phyloP scores from a whole-genome alignment of 2,113 vertebrate genomes.

The Petroica traversi region DNA sequence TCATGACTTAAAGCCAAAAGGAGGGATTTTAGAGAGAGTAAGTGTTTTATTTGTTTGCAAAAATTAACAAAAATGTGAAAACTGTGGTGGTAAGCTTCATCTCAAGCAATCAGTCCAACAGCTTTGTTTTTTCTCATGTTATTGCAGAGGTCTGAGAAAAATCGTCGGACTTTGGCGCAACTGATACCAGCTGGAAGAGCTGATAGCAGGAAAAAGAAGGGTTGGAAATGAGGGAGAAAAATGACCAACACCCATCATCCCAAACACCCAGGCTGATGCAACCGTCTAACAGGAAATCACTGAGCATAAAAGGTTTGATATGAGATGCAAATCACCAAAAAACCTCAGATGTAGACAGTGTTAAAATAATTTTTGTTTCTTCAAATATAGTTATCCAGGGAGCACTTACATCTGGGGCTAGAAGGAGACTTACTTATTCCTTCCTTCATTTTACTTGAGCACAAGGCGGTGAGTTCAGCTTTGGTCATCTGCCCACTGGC shows the following conservation, averaged over 20 bases:
- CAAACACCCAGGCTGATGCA: not conserved
- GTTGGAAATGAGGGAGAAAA: not conserved
- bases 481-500: fast-evolving
- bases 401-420: not conserved
- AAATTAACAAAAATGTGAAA: not conserved
- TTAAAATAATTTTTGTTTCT: not conserved
- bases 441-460: not conserved
- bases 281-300: not conserved
- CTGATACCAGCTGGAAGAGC: not conserved
- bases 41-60: not conserved
- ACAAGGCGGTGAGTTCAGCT: fast-evolving
- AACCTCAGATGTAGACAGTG: fast-evolving
- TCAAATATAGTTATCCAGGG: not conserved
- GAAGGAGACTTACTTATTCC: not conserved
- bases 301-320: not conserved
- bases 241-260: fast-evolving
- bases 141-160: not conserved
- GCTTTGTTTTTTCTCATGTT: not conserved
- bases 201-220: not conserved
- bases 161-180: not conserved
- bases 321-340: not conserved
- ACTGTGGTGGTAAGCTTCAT: fast-evolving
- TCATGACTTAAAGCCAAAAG: not conserved
- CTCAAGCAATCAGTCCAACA: not conserved
- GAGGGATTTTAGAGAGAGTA: not conserved